Percentiles rank a stretch among this genome's conserved stretches.
These are phyloP conservation scores for Sciurus vulgaris DNA, from an alignment of 2,797 vertebrate species.

Conservation along the genomic window DNA sequence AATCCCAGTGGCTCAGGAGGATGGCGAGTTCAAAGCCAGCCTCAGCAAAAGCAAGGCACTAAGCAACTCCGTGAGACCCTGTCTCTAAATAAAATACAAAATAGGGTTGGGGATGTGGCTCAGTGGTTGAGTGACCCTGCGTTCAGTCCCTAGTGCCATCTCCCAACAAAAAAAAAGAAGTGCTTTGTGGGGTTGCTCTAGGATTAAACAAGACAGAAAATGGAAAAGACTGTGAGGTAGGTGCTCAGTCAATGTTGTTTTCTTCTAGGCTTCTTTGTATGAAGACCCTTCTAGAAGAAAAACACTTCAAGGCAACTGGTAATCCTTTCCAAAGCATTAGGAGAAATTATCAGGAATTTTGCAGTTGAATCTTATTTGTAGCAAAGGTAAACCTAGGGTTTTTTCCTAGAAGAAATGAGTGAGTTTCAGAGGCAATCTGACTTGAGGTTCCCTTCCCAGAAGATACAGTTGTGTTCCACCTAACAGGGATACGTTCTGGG, in stretches of 20 bases:
- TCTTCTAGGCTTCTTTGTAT: background rate
- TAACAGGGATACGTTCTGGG: background rate
- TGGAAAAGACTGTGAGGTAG: background rate
- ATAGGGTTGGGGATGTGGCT: too few species aligned
- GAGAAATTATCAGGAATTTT: conserved; percentile 44
- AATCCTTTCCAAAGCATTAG: background rate
- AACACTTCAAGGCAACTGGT: background rate
- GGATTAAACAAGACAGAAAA: background rate
- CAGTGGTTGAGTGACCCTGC: too few species aligned
- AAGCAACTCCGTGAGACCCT: too few species aligned
- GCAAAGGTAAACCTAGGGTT: background rate
- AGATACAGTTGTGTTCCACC: background rate
- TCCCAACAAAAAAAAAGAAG: background rate
- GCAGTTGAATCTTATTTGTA: conserved; percentile 9
- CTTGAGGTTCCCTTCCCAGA: background rate
- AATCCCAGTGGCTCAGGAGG: too few species aligned
- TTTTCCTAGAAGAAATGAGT: background rate
- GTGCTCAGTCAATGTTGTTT: background rate
- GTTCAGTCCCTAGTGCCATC: too few species aligned
- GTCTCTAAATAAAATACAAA: too few species aligned
- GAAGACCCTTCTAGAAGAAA: background rate
- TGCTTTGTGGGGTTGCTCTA: background rate
- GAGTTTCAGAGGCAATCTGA: background rate
- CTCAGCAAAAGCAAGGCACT: too few species aligned
- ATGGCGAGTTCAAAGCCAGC: too few species aligned